These are phyloP conservation scores for Lathronympha strigana DNA, from an alignment of 2,888 invertebrate species.

Conservation along the genomic window DNA sequence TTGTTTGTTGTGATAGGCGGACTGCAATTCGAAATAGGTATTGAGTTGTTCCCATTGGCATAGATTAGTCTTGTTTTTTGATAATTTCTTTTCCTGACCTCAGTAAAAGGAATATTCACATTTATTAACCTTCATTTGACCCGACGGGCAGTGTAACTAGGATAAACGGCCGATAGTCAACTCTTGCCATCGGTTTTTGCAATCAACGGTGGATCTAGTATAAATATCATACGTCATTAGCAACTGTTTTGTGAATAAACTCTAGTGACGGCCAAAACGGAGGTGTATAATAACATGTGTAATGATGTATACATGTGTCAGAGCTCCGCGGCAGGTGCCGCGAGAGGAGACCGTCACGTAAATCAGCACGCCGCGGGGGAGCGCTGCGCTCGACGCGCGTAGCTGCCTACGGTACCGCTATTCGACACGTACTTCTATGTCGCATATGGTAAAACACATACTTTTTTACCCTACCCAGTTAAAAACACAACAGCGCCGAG, in stretches of 20 bases:
- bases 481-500: conserved; percentile 31
- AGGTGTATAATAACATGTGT: conserved; percentile 13
- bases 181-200: too few species aligned
- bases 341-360: conserved; percentile 51
- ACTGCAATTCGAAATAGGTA: not conserved
- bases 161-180: too few species aligned
- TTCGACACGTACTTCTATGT: conserved; percentile 17
- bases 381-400: conserved; percentile 53
- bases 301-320: conserved; percentile 20
- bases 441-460: conserved; percentile 15
- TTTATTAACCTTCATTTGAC: too few species aligned
- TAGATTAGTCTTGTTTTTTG: too few species aligned
- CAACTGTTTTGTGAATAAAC: not conserved
- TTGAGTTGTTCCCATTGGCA: not conserved
- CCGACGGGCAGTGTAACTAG: too few species aligned
- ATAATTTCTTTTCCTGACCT: too few species aligned
- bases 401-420: conserved; percentile 36
- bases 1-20: conserved; percentile 21
- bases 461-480: conserved; percentile 34
- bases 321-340: conserved; percentile 47
- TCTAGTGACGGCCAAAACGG: conserved; percentile 2
- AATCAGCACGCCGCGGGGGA: conserved; percentile 56
- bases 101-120: too few species aligned
- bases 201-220: not conserved
- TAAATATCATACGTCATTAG: not conserved